Evolutionary conservation across 1,140 invertebrate genomes (phyloP), one percentile per base, ranked within the genome.

Genomic region (Rhagoletis zephyria): DNA sequence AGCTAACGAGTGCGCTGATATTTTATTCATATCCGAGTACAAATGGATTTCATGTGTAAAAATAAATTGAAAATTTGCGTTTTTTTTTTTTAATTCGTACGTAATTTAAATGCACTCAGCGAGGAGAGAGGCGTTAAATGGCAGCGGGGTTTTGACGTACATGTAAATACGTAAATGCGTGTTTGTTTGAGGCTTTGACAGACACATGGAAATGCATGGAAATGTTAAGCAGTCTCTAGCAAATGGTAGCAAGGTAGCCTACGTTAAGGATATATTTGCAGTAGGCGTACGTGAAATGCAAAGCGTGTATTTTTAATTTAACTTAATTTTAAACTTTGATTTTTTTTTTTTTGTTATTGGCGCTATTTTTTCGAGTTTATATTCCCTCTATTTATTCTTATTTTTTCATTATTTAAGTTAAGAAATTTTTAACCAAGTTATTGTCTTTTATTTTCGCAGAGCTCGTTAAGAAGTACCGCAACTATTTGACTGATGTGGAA

Each of bases 401-500:
- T 30, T 30, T 30, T 30, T 30, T 30, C 30, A 30, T 30, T 30
- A 30, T 30, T 30, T 30, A 30, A 30, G 30, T 30, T 30, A 0
- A 30, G 30, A 30, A 30, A 30, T 30, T 30, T 30, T 30, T 30
- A 30, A 30, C 30, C 30, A 30, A 30, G 30, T 30, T 30, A 30
- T 30, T 30, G 30, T 30, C 30, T 67, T 88, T 59, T 88, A 90
- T 87, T 85, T 94, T 94, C 7, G 30, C 94, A 97, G 97, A 97
- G 92, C 96, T 97, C 61, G 94, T 97, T 60, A 96, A 96, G 90
- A 95, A 96, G 88, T 97, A 97, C 93, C 95, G 97, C 70, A 96
- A 95, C 85, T 95, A 96, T 88, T 94, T 98, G 88, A 97, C 97
- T n/a, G 96, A 97, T 88, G 97, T 96, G 94, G 97, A 98, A 93